phyloP scores from a whole-genome alignment of 1,140 invertebrate genomes.

The Druon quercuslanigerum region DNA sequence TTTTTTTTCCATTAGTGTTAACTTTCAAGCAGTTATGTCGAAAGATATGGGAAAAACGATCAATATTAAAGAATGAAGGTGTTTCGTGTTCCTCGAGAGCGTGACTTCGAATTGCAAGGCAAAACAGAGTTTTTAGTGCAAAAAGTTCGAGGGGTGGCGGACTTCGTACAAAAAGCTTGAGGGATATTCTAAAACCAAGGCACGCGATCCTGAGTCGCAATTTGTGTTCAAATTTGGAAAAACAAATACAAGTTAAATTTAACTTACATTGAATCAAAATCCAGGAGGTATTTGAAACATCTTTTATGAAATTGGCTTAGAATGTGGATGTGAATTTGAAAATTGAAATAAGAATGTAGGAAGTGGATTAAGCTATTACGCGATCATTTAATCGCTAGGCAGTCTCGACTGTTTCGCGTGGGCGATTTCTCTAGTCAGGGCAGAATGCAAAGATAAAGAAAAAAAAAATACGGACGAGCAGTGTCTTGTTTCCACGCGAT shows the following conservation, averaged over 20 bases:
- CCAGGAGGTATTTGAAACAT: background rate
- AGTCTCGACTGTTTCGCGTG: constrained; percentile 21
- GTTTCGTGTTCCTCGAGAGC: constrained; percentile 20
- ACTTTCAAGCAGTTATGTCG: constrained; percentile 3
- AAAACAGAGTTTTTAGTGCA: constrained; percentile 4
- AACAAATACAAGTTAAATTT: background rate
- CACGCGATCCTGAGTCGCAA: constrained; percentile 2
- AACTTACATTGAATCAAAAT: background rate
- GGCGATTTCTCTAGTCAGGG: constrained; percentile 37
- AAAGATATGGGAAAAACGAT: background rate
- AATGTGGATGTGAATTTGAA: constrained; percentile 14
- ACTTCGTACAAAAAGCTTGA: constrained; percentile 10
- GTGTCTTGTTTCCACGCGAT: constrained; percentile 62
- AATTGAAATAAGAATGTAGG: constrained; percentile 30
- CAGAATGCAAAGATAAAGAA: constrained; percentile 39
- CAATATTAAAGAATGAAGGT: constrained; percentile 16
- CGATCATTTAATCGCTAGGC: constrained; percentile 26
- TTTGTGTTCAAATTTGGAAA: background rate
- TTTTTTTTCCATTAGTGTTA: background rate
- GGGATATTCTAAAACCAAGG: background rate
- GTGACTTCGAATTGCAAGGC: constrained; percentile 9
- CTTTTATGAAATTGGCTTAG: constrained; percentile 1
- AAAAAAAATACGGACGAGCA: constrained; percentile 37
- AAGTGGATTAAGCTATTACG: constrained; percentile 36
- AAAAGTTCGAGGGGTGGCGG: constrained; percentile 10